Conservation (phyloP, 2,113 vertebrate species). For the Elephantulus edwardii region DNA sequence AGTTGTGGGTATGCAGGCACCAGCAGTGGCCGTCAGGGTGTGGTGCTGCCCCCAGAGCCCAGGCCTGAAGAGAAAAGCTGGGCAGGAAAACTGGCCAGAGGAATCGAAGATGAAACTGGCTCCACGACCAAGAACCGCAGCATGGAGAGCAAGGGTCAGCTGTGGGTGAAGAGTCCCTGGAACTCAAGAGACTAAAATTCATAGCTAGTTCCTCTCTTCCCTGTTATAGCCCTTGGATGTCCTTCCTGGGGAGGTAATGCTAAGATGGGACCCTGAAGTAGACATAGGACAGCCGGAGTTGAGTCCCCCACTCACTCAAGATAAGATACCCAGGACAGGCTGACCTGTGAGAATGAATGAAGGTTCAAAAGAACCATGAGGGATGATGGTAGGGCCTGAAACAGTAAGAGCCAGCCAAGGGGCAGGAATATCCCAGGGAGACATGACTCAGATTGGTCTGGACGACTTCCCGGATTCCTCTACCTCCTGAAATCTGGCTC, state of each 20-base stretch:
- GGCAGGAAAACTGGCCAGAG: neutral
- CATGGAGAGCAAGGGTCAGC: constrained; percentile 45
- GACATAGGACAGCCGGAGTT: neutral
- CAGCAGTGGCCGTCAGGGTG: neutral
- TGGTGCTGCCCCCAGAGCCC: neutral
- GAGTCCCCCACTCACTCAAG: neutral
- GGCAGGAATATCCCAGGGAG: neutral
- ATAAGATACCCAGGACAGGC: neutral
- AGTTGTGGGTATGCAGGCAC: neutral
- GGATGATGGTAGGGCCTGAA: neutral
- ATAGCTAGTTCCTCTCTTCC: neutral
- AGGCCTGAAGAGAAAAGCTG: constrained; percentile 9
- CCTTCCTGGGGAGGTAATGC: neutral
- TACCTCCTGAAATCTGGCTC: neutral
- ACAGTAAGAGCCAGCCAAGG: neutral
- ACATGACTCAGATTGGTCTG: neutral
- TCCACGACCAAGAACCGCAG: neutral
- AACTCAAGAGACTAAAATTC: neutral
- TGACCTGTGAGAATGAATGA: neutral
- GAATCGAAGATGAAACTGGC: neutral
- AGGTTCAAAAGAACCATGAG: neutral
- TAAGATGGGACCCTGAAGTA: neutral
- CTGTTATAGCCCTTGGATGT: neutral
- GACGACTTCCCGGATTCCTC: constrained; percentile 45
- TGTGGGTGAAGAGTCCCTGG: neutral